A percentile compares a stretch with the other conserved stretches of the same genome.
Evolutionary conservation across 2,113 vertebrate genomes (phyloP).

Genomic region (Corvus cornix): DNA sequence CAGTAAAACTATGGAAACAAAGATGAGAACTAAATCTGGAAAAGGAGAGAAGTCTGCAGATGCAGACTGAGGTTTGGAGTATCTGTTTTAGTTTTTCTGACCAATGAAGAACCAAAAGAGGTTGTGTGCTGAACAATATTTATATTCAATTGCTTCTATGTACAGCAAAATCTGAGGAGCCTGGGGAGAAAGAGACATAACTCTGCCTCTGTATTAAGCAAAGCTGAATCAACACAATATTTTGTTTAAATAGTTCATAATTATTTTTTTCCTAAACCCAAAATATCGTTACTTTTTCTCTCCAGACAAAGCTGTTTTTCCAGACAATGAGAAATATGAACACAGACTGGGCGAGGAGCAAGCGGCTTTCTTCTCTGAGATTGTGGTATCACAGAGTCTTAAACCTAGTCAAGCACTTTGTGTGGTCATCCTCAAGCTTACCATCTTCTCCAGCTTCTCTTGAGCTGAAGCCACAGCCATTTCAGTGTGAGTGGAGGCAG

Average conservation of each 20-base stretch:
- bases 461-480: not conserved
- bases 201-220: not conserved
- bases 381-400: not conserved
- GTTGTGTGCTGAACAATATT: not conserved
- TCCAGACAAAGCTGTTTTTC: not conserved
- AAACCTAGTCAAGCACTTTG: not conserved
- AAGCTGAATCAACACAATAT: not conserved
- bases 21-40: not conserved
- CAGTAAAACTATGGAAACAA: not conserved
- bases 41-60: not conserved
- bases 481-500: not conserved
- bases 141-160: not conserved
- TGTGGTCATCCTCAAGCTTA: not conserved
- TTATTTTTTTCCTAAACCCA: not conserved
- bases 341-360: not conserved
- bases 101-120: not conserved
- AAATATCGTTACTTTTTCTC: not conserved
- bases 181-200: not conserved
- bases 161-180: not conserved
- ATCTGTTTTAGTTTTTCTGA: not conserved
- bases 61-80: not conserved
- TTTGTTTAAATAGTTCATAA: not conserved
- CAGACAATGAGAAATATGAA: not conserved
- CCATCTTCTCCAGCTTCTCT: not conserved
- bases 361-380: not conserved